Percentiles rank a stretch among this genome's conserved stretches.
phyloP scores from a whole-genome alignment of 2,797 vertebrate genomes.

The Gallinago stenura region DNA sequence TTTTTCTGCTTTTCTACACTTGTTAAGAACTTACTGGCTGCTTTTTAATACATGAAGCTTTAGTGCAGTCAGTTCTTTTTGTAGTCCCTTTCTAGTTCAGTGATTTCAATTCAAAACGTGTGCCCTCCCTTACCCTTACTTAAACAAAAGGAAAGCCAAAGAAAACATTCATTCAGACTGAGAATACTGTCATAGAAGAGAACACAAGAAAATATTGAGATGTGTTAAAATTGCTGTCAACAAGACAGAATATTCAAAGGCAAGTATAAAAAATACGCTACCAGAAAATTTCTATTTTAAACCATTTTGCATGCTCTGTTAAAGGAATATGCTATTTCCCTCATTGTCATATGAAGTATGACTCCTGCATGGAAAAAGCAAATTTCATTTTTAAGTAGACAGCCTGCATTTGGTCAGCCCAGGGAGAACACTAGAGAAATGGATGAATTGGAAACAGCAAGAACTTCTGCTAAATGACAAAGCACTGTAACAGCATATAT shows the following conservation, averaged over 20 bases:
- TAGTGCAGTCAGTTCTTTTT: background rate
- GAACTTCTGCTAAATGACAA: background rate
- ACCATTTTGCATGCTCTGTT: background rate
- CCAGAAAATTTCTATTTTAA: background rate
- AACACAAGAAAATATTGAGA: background rate
- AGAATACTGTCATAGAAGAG: constrained; percentile 8
- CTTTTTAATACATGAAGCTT: background rate
- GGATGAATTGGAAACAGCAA: background rate
- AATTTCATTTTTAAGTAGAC: background rate
- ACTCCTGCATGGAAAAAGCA: background rate
- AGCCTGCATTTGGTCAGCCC: background rate
- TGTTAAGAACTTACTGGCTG: background rate
- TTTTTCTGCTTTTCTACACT: background rate
- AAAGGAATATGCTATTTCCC: background rate
- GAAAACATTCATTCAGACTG: background rate
- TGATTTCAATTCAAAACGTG: constrained; percentile 14
- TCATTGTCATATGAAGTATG: background rate
- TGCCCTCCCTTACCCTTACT: background rate
- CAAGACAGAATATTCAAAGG: background rate
- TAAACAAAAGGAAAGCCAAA: constrained; percentile 39
- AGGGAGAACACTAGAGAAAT: background rate
- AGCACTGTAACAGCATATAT: background rate
- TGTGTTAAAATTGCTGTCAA: background rate
- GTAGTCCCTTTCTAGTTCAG: background rate
- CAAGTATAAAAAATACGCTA: background rate